These are phyloP conservation scores for Sylvilagus floridanus DNA, from an alignment of 2,797 vertebrate genomes.

Conservation along the genomic window DNA sequence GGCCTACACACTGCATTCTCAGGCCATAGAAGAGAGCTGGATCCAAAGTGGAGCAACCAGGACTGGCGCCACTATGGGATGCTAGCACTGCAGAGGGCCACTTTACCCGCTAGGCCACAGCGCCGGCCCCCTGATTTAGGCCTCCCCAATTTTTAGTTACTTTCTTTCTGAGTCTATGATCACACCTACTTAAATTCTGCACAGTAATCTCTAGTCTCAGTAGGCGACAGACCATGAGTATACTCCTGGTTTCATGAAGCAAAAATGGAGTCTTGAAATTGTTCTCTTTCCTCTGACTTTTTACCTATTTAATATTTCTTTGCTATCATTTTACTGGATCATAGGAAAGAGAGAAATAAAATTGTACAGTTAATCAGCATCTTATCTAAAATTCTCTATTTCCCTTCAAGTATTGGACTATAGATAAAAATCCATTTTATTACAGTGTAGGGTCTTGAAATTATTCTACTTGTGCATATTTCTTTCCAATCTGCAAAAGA, in stretches of 20 bases:
- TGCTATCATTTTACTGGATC: neutral
- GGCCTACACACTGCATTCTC: too few relatives aligned
- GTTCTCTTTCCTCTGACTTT: neutral
- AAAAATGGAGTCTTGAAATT: neutral
- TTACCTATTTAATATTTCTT: neutral
- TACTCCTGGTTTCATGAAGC: neutral
- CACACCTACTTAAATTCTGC: neutral
- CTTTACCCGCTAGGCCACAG: too few relatives aligned
- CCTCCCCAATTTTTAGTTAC: neutral
- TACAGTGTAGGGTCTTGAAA: neutral
- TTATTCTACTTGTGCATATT: neutral
- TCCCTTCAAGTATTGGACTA: neutral
- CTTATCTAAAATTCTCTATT: neutral
- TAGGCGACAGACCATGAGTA: neutral
- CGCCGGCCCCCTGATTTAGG: too few relatives aligned
- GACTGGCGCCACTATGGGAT: too few relatives aligned
- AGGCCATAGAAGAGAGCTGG: too few relatives aligned
- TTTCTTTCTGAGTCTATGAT: neutral
- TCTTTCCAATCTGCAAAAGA: neutral
- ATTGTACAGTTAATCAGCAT: neutral
- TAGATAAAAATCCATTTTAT: neutral
- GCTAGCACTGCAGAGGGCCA: too few relatives aligned
- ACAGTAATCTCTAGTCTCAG: neutral
- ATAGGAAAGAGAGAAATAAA: neutral
- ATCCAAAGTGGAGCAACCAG: too few relatives aligned